Evolutionary conservation across 2,113 vertebrate species (phyloP).

Genomic region (Nyctibius bracteatus): DNA sequence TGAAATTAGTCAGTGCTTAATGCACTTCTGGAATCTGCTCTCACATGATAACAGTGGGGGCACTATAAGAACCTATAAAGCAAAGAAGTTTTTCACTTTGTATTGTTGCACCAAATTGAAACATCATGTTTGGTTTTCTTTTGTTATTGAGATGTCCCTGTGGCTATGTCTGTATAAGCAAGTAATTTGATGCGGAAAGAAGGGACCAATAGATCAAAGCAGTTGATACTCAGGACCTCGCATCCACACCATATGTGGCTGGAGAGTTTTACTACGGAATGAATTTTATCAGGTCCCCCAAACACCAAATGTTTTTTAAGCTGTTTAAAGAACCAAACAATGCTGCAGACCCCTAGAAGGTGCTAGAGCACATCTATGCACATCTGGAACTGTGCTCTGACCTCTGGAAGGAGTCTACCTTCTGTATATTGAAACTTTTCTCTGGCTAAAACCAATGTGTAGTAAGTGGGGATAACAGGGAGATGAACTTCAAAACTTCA

Average conservation of each 20-base stretch:
- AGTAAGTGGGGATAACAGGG: background rate
- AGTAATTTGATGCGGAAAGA: background rate
- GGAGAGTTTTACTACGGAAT: background rate
- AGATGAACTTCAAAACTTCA: background rate
- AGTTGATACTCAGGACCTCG: background rate
- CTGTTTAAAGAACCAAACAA: background rate
- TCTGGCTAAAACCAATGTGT: background rate
- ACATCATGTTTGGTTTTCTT: background rate
- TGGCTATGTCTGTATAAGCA: background rate
- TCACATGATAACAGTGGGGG: background rate
- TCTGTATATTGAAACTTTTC: background rate
- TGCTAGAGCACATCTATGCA: background rate
- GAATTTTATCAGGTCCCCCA: background rate
- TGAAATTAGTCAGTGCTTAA: background rate
- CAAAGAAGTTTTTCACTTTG: background rate
- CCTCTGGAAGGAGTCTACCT: background rate
- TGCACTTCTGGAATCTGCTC: background rate
- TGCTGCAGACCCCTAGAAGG: background rate
- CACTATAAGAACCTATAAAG: background rate
- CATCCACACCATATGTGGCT: background rate
- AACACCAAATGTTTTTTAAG: background rate
- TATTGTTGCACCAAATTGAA: background rate
- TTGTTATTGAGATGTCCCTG: background rate
- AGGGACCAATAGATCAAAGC: background rate
- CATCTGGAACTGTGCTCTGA: background rate